Evolutionary conservation across 1,140 invertebrate genomes (phyloP).

Genomic region (Luehdorfia chinensis): DNA sequence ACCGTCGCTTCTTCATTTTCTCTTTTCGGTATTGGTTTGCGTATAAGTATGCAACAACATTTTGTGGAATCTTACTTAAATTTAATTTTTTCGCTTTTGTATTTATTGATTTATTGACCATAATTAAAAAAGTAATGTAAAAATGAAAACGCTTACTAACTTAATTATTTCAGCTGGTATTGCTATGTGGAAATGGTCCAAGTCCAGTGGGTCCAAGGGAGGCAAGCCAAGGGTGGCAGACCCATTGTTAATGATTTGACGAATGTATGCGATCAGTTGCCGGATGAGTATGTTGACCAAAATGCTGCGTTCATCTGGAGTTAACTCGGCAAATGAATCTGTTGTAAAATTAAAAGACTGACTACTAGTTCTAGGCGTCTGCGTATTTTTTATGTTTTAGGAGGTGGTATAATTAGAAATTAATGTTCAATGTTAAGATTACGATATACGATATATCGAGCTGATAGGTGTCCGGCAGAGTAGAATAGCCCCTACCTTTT

Average conservation of each 20-base stretch:
- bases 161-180: constrained; percentile 51
- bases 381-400: constrained; percentile 6
- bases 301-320: constrained; percentile 26
- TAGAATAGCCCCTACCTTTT: too few species aligned
- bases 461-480: too few species aligned
- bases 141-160: constrained; percentile 38
- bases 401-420: background rate
- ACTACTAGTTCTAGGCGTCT: constrained; percentile 1
- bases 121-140: too few species aligned
- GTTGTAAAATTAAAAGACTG: constrained; percentile 14
- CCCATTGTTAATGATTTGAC: constrained; percentile 45
- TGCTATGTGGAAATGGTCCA: constrained; percentile 32
- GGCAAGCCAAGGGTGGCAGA: constrained; percentile 39
- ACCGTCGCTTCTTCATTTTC: too few species aligned
- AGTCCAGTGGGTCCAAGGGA: constrained; percentile 45
- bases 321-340: constrained; percentile 4
- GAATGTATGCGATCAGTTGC: constrained; percentile 39
- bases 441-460: too few species aligned
- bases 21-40: too few species aligned
- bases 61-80: too few species aligned
- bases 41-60: too few species aligned
- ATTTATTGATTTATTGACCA: too few species aligned
- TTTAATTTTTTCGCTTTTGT: too few species aligned
- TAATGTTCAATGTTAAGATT: too few species aligned
- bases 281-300: constrained; percentile 43